These are phyloP conservation scores for Drosophila fungiperda DNA, from an alignment of 2,888 invertebrate species.

Conservation along the genomic window DNA sequence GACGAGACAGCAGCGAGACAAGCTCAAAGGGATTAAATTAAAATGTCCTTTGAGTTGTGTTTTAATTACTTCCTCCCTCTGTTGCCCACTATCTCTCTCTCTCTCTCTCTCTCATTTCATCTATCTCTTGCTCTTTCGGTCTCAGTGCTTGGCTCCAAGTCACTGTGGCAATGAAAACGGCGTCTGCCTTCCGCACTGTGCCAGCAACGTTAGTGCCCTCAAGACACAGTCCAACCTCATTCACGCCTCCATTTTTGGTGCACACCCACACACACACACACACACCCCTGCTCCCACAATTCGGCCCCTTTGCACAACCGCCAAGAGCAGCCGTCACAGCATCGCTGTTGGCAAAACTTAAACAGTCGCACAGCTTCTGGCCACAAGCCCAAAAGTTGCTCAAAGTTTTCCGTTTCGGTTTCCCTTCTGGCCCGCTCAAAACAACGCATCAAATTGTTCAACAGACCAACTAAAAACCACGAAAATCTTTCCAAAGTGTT, in stretches of 20 bases:
- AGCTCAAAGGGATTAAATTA: conserved; percentile 82
- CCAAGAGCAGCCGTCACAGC: conserved; percentile 34
- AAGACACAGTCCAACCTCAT: conserved; percentile 23
- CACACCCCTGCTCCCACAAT: background rate
- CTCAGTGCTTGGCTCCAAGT: conserved; percentile 22
- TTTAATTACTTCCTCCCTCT: conserved; percentile 76
- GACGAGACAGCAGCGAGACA: conserved; percentile 82
- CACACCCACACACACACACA: background rate
- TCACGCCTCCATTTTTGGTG: background rate
- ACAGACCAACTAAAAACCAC: conserved; percentile 45
- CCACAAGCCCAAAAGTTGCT: conserved; percentile 58
- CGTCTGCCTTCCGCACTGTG: conserved; percentile 39
- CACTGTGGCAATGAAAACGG: conserved; percentile 49
- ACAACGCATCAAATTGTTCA: conserved; percentile 47
- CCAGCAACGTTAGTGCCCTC: conserved; percentile 27
- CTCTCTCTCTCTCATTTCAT: conserved; percentile 7
- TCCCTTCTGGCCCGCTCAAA: conserved; percentile 6
- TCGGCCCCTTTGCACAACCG: background rate
- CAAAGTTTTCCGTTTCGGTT: conserved; percentile 31
- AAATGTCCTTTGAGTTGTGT: conserved; percentile 81
- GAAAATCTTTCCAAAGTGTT: conserved; percentile 23
- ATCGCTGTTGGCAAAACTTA: conserved; percentile 38
- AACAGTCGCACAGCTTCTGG: conserved; percentile 54
- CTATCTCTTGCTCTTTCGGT: conserved; percentile 31
- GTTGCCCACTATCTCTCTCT: conserved; percentile 30